These are phyloP conservation scores for Empis stercorea DNA, from an alignment of 2,888 invertebrate species.

Conservation along the genomic window DNA sequence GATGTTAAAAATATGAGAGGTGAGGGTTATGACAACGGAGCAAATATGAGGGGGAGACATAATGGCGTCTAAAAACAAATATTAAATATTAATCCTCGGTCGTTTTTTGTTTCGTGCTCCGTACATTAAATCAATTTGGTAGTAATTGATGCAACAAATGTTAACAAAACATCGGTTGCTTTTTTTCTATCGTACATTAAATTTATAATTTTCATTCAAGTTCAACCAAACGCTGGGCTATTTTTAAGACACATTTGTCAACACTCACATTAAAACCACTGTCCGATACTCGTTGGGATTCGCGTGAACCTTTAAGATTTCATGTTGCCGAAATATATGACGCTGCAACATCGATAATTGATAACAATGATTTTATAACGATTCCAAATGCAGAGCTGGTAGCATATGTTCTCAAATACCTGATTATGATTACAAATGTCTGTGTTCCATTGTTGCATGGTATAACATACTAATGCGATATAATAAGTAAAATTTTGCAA, in stretches of 20 bases:
- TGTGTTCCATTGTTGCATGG: too few relatives aligned
- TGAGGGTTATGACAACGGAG: slow-evolving; percentile 18
- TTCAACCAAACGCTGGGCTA: slow-evolving; percentile 15
- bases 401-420: too few relatives aligned
- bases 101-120: slow-evolving; percentile 20
- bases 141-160: slow-evolving; percentile 19
- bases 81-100: slow-evolving; percentile 15
- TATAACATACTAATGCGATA: too few relatives aligned
- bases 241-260: slow-evolving; percentile 5
- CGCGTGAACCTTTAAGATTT: background rate
- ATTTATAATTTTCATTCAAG: slow-evolving; percentile 18
- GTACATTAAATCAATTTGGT: slow-evolving; percentile 20
- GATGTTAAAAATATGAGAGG: background rate
- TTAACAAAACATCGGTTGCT: slow-evolving; percentile 9
- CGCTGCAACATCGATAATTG: background rate
- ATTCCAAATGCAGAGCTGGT: too few relatives aligned
- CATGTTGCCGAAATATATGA: background rate
- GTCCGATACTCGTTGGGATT: slow-evolving; percentile 5
- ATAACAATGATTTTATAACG: too few relatives aligned
- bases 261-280: slow-evolving; percentile 7
- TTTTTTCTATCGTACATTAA: slow-evolving; percentile 17
- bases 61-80: slow-evolving; percentile 19
- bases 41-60: slow-evolving; percentile 19
- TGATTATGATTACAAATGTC: too few relatives aligned
- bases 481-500: too few relatives aligned